Base-by-base conservation (phyloP, 2,113 vertebrate genomes). In the Girardinichthys multiradiatus region DNA sequence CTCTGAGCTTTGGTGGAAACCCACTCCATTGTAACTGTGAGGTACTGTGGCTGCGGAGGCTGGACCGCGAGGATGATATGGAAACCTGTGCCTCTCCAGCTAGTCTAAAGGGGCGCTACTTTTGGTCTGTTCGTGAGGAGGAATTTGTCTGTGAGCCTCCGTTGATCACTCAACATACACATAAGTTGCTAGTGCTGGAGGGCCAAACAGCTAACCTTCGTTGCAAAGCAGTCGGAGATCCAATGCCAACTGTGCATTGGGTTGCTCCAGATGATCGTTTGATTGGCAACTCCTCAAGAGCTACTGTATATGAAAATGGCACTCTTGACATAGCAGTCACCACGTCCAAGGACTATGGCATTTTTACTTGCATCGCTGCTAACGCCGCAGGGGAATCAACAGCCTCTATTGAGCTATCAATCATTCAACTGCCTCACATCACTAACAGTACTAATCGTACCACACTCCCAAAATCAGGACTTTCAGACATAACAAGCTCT, bases 1-100 rank as follows among this genome's bases (percentile, higher is more conserved):
- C 96, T 70, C 94, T 99, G 2, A 99, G 97, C 72, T 97, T 99
- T 28, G 97, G 97, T 13, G 98, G 98, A 3, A 99, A 99, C 77
- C 98, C 98, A 0, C 88, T 99, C 70, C 98, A 98, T 62, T 99
- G 98, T 90, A 99, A 99, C 76, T 99, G 98, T 0, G 98, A 99
- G 81, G 94, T 99, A 2, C 94, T 99, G 68, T 99, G 98, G 97
- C 87, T 99, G 30, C 92, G 98, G 37, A 84, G 97, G 67, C 93
- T 99, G 0, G 95, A 97, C 31, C 91, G 98, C 5, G 97, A 98
- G 0, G 98, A 99, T 0, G 97, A 99, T 61, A 96, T 98, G 95
- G 98, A 99, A 92, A 99, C 98, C 0, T 99, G 98, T 3, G 97
- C 97, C 59, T 99, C 98, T 73, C 98, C 97, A 0, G 77, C 95